A percentile compares a stretch with the other conserved stretches of the same genome.
phyloP scores from a whole-genome alignment of 92 coral and sea anemone species.

The Zoanthus solanderi region DNA sequence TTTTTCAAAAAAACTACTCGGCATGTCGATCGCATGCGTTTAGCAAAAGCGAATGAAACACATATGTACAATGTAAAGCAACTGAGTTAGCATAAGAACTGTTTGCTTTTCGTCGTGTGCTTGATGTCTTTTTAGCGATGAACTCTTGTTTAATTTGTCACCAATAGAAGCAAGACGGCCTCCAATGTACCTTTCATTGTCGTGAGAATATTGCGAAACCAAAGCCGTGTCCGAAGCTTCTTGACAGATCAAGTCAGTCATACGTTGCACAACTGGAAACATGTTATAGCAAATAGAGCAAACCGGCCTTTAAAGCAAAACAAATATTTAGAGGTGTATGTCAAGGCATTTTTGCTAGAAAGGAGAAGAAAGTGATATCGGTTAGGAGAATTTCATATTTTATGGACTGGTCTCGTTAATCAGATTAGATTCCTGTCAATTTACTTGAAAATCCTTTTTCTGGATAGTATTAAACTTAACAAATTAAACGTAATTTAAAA shows the following conservation, averaged over 20 bases:
- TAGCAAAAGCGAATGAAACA: neutral
- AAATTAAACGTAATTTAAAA: too few species aligned
- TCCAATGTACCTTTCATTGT: slow-evolving; percentile 8
- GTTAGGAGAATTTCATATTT: too few species aligned
- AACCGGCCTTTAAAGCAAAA: neutral
- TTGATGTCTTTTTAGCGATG: neutral
- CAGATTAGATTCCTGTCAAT: too few species aligned
- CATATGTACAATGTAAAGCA: neutral
- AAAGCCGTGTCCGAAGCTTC: neutral
- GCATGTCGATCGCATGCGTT: neutral
- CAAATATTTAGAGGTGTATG: neutral
- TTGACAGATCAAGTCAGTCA: neutral
- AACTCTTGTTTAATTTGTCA: slow-evolving; percentile 17
- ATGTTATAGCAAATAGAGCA: neutral
- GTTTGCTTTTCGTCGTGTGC: neutral
- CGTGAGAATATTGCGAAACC: neutral
- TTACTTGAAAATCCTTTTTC: too few species aligned
- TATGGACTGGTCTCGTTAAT: too few species aligned
- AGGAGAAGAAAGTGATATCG: neutral
- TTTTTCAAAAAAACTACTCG: too few species aligned
- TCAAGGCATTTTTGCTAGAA: neutral
- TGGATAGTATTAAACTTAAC: too few species aligned
- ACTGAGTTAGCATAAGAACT: neutral
- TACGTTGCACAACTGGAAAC: slow-evolving; percentile 13
- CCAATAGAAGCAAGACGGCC: slow-evolving; percentile 26